Evolutionary conservation across 2,797 vertebrate species (phyloP), one percentile per base, ranked within the genome.

Genomic region (Amblyopsis hoosieri): DNA sequence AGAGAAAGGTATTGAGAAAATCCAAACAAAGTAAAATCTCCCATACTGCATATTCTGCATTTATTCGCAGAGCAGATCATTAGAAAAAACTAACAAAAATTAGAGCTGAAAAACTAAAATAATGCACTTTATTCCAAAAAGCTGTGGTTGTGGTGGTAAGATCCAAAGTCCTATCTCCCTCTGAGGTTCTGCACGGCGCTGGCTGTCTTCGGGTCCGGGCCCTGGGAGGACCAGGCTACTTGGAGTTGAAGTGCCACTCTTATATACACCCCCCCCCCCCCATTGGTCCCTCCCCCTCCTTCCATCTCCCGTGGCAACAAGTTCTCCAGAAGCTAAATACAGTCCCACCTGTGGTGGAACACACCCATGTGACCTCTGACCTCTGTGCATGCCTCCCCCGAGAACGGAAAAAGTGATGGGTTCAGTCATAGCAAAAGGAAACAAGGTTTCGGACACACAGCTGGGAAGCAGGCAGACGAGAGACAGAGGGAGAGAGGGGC

Each of bases 171-270:
- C 33, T 37, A 8, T 37, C 8, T 37, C 33, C 33, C 33, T 37
- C 33, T 37, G 33, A 37, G 33, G 33, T 8, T 37, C 33, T 5
- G 33, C 33, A 23, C 23, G 8, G 33, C 1, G 5, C 33, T 37
- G 33, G 33, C 8, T 37, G 33, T 37, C 33, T 37, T 37, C 7
- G 3, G 6, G 75, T 42, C 57, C 15, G 83, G 81, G 77, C 86
- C 84, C 73, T 80, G 79, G 88, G 89, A 89, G 87, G 88, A 87
- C 82, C 88, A 75, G 88, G 87, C 86, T 82, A 81, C 80, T 90
- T 81, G 86, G 87, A 87, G 87, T 89, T 82, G 60, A 74, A 83
- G 82, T 83, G 48, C 81, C 74, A 78, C 72, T 85, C 84, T 89
- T 92, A 83, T 93, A 92, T 87, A 90, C 72, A 70, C 57, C 55